phyloP scores from a whole-genome alignment of 53 echinoderm and acorn worm species.

The Hippasteria phrygiana region DNA sequence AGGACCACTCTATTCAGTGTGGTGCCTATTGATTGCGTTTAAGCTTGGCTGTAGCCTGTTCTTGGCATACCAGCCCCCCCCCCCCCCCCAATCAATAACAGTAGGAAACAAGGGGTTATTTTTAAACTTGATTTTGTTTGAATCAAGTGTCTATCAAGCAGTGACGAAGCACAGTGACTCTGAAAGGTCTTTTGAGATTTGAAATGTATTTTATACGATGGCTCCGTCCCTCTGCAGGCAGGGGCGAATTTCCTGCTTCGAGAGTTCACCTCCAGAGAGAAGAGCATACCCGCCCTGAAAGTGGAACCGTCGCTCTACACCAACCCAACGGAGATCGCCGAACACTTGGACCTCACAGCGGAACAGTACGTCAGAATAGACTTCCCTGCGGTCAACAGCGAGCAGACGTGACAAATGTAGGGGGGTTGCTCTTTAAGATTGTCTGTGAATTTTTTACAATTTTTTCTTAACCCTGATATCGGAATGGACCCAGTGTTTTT shows the following conservation, averaged over 20 bases:
- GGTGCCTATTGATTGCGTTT: too few species aligned
- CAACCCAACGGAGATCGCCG: slow-evolving; percentile 80
- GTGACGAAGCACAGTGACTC: not conserved
- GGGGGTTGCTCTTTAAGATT: not conserved
- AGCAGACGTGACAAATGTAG: slow-evolving; percentile 18
- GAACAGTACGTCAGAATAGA: slow-evolving; percentile 79
- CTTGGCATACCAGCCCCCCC: too few species aligned
- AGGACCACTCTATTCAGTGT: too few species aligned
- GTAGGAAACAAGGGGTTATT: too few species aligned
- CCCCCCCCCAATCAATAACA: too few species aligned
- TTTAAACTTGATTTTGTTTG: too few species aligned
- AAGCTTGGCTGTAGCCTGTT: too few species aligned
- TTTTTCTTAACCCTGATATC: too few species aligned
- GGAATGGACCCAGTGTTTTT: too few species aligned
- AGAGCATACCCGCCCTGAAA: slow-evolving; percentile 75
- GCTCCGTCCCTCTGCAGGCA: slow-evolving; percentile 63
- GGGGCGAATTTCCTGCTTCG: slow-evolving; percentile 84
- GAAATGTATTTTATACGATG: not conserved
- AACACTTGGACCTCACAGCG: slow-evolving; percentile 75
- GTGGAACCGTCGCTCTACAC: slow-evolving; percentile 68
- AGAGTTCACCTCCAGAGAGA: slow-evolving; percentile 91
- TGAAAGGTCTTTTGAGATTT: too few species aligned
- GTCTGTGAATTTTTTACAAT: not conserved
- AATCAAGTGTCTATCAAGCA: too few species aligned
- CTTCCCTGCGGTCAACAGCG: slow-evolving; percentile 50